Evolutionary conservation across 2,797 vertebrate species (phyloP).

Genomic region (Malurus leucopterus): DNA sequence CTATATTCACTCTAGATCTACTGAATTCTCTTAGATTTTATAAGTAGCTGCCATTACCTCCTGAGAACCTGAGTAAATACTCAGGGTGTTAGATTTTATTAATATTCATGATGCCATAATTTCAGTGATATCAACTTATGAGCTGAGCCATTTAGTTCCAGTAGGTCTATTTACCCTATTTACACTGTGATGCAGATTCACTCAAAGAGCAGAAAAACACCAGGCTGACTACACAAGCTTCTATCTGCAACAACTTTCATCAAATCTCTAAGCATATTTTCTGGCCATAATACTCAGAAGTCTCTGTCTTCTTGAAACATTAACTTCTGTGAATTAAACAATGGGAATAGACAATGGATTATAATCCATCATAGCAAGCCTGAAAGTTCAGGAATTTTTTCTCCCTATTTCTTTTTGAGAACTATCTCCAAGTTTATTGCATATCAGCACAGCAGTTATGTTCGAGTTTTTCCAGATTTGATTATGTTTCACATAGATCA

Average conservation of each 20-base stretch:
- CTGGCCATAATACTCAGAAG: not conserved
- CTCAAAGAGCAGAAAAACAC: not conserved
- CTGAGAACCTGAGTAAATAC: not conserved
- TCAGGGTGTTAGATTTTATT: not conserved
- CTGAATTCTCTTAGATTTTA: not conserved
- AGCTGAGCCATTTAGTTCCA: not conserved
- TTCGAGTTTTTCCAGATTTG: not conserved
- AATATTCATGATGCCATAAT: not conserved
- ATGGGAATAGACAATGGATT: not conserved
- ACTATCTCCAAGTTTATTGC: not conserved
- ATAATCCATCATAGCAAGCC: not conserved
- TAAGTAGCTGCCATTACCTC: not conserved
- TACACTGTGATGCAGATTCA: not conserved
- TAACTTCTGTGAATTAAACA: not conserved
- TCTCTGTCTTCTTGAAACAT: not conserved
- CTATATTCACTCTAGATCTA: not conserved
- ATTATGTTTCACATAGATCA: not conserved
- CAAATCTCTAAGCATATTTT: not conserved
- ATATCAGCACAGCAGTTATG: not conserved
- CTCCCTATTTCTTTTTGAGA: not conserved
- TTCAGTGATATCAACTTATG: not conserved
- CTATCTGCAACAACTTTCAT: not conserved
- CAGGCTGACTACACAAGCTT: not conserved
- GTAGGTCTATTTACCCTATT: not conserved
- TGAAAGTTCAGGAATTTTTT: not conserved